Evolutionary conservation across 1,140 invertebrate species (phyloP).

Genomic region (Centruroides vittatus): DNA sequence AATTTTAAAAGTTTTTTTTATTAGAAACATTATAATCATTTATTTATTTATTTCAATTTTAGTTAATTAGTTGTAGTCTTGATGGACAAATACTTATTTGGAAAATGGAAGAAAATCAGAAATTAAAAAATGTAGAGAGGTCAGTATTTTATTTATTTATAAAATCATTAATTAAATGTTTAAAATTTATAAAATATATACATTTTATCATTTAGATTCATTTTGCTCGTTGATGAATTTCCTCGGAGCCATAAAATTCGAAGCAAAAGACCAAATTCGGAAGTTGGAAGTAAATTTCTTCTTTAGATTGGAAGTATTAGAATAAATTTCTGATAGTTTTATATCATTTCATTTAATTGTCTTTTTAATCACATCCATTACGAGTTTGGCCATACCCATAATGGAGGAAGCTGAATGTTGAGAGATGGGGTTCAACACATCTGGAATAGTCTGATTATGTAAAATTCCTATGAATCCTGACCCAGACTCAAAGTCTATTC

Average conservation of each 20-base stretch:
- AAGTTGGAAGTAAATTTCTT: constrained; percentile 12
- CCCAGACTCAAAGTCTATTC: no score
- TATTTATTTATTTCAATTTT: neutral
- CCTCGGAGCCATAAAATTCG: constrained; percentile 11
- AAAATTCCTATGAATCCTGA: no score
- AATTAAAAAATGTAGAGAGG: constrained; percentile 6
- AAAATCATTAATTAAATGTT: neutral
- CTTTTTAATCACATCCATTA: no score
- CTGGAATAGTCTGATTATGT: no score
- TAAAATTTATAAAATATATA: neutral
- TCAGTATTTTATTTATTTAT: neutral
- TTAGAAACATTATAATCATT: neutral
- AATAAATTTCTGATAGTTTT: no score
- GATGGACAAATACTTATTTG: constrained; percentile 17
- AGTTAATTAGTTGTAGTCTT: constrained; percentile 13
- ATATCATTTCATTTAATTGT: no score
- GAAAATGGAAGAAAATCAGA: constrained; percentile 4
- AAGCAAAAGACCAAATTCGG: constrained; percentile 5
- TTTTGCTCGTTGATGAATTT: constrained; percentile 12
- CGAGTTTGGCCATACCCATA: no score
- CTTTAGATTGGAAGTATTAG: neutral
- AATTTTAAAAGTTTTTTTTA: no score
- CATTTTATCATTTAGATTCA: constrained; percentile 10
- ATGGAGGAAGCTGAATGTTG: no score
- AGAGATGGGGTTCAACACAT: no score